Evolutionary conservation across 2,888 invertebrate genomes (phyloP).

Genomic region (Linhomoeus sp.): DNA sequence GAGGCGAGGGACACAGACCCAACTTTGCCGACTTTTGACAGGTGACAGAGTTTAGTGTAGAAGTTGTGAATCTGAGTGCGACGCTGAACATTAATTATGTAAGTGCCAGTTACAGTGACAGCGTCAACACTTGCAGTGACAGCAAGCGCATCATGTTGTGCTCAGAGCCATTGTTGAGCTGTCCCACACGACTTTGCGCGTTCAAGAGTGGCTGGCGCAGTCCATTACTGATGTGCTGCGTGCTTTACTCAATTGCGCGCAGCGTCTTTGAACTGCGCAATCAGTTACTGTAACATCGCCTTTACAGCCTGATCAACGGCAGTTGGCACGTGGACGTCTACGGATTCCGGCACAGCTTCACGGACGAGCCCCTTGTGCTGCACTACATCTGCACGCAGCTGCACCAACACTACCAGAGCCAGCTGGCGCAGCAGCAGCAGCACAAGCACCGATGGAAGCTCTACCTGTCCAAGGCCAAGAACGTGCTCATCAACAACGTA

Average conservation of each 20-base stretch:
- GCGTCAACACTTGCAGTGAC: too few relatives aligned
- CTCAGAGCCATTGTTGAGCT: too few relatives aligned
- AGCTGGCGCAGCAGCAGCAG: slow-evolving; percentile 24
- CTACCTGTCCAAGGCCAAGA: slow-evolving; percentile 24
- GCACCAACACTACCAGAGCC: slow-evolving; percentile 29
- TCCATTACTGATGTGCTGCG: too few relatives aligned
- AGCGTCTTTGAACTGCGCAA: too few relatives aligned
- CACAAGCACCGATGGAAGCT: slow-evolving; percentile 30
- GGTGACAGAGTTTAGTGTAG: slow-evolving; percentile 18
- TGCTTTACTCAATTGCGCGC: too few relatives aligned
- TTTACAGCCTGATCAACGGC: slow-evolving; percentile 22
- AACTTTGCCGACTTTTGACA: slow-evolving; percentile 34
- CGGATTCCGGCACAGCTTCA: slow-evolving; percentile 34
- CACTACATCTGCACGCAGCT: slow-evolving; percentile 37
- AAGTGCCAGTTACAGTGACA: too few relatives aligned
- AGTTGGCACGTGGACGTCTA: slow-evolving; percentile 35
- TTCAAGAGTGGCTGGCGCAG: too few relatives aligned
- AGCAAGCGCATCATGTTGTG: too few relatives aligned
- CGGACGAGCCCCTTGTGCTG: slow-evolving; percentile 31
- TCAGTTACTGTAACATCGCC: background rate
- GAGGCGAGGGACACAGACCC: slow-evolving; percentile 34
- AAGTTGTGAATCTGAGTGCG: too few relatives aligned
- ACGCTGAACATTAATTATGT: too few relatives aligned
- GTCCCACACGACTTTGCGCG: too few relatives aligned
- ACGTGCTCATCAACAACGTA: slow-evolving; percentile 9